Evolutionary conservation across 2,888 invertebrate species (phyloP).

Genomic region (Alloscopus bannaensis): DNA sequence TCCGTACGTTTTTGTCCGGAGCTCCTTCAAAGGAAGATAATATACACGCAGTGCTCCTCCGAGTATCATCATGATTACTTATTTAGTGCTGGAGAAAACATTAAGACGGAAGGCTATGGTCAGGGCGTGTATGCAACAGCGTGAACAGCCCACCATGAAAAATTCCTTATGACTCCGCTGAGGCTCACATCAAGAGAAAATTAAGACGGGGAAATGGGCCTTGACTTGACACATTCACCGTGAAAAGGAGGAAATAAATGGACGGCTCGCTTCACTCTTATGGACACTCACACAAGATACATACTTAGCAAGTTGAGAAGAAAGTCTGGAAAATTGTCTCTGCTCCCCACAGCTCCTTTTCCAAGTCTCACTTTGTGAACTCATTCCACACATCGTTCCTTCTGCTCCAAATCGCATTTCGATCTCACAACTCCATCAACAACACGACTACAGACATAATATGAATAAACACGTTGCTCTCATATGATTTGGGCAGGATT

Average conservation of each 20-base stretch:
- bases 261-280: too few species aligned
- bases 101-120: too few species aligned
- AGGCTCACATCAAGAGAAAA: constrained; percentile 27
- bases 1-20: too few species aligned
- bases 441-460: too few species aligned
- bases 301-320: too few species aligned
- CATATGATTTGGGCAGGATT: too few species aligned
- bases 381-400: too few species aligned
- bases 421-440: too few species aligned
- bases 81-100: constrained; percentile 27
- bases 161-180: constrained; percentile 41
- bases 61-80: constrained; percentile 15
- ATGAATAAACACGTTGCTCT: too few species aligned
- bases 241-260: constrained; percentile 22
- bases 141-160: constrained; percentile 27
- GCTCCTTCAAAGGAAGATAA: background rate
- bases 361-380: too few species aligned
- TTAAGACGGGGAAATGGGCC: constrained; percentile 20
- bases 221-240: constrained; percentile 41
- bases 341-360: background rate
- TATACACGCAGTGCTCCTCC: background rate
- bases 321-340: background rate
- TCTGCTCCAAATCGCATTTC: too few species aligned
- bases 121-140: background rate
- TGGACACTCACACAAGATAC: too few species aligned